A percentile compares a stretch with the other conserved stretches of the same genome.
These are phyloP conservation scores for Galagoides demidoff DNA, from an alignment of 2,797 vertebrate species.

Conservation along the genomic window DNA sequence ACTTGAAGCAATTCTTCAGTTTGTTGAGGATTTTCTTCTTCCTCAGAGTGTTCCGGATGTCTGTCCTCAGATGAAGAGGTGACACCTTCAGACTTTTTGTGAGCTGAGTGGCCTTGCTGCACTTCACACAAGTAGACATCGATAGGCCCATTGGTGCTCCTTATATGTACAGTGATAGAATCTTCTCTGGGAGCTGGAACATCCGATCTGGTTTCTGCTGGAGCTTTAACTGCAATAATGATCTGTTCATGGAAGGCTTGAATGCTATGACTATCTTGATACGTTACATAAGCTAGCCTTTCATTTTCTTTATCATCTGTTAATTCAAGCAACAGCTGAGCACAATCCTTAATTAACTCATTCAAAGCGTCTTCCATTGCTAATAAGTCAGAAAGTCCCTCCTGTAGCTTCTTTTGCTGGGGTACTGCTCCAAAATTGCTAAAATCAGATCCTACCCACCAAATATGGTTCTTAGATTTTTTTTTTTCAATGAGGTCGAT, in stretches of 20 bases:
- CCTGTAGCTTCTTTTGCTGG: too few relatives aligned
- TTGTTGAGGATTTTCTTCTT: constrained; percentile 58
- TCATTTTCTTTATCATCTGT: too few relatives aligned
- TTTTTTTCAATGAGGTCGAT: too few relatives aligned
- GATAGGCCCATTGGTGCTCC: constrained; percentile 92
- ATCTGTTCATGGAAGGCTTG: constrained; percentile 92
- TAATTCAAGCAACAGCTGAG: too few relatives aligned
- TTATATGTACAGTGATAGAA: constrained; percentile 92
- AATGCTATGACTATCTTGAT: constrained; percentile 92
- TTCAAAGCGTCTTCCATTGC: too few relatives aligned
- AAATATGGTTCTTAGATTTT: too few relatives aligned
- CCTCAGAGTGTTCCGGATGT: background rate
- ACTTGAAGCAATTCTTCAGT: constrained; percentile 38
- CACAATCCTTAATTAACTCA: too few relatives aligned
- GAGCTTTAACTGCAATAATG: constrained; percentile 93
- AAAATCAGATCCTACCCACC: too few relatives aligned
- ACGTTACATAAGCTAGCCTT: constrained; percentile 92
- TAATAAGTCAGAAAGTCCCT: too few relatives aligned
- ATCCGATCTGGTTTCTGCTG: constrained; percentile 94
- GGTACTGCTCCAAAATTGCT: too few relatives aligned
- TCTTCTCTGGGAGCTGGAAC: constrained; percentile 93
- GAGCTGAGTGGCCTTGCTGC: constrained; percentile 73
- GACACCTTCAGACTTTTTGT: constrained; percentile 41
- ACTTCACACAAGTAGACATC: constrained; percentile 90
- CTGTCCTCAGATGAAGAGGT: constrained; percentile 50